Conservation (phyloP, 1,140 invertebrate species). For the Brachionus sp. region DNA sequence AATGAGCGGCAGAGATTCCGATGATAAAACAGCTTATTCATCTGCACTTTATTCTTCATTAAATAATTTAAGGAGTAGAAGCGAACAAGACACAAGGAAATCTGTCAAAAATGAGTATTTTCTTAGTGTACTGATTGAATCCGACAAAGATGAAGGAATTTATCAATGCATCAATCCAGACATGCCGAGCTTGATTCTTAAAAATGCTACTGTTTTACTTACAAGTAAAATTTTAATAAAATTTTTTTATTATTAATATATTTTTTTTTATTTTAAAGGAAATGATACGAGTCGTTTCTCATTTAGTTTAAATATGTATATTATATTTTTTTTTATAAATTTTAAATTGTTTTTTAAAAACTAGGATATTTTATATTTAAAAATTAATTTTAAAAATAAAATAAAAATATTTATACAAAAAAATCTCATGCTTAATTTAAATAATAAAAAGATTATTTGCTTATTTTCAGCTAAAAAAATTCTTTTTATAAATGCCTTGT, state of each 20-base stretch:
- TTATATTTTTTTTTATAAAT: background rate
- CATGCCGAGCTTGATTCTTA: slow-evolving; percentile 25
- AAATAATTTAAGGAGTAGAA: background rate
- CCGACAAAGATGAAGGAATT: slow-evolving; percentile 32
- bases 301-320: background rate
- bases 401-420: background rate
- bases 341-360: background rate
- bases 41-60: background rate
- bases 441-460: background rate
- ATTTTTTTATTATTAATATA: background rate
- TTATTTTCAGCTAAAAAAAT: background rate
- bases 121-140: slow-evolving; percentile 28
- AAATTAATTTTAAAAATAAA: background rate
- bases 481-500: no score
- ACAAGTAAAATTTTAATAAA: background rate
- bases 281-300: background rate
- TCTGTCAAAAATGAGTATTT: background rate
- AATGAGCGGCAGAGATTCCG: background rate
- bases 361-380: background rate
- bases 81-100: background rate
- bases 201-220: slow-evolving; percentile 26
- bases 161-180: slow-evolving; percentile 45
- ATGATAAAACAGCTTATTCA: background rate
- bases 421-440: background rate
- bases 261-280: background rate